Percentiles rank a stretch among this genome's conserved stretches.
Evolutionary conservation across 2,888 invertebrate genomes (phyloP).

Genomic region (Sarcophaga variegata): DNA sequence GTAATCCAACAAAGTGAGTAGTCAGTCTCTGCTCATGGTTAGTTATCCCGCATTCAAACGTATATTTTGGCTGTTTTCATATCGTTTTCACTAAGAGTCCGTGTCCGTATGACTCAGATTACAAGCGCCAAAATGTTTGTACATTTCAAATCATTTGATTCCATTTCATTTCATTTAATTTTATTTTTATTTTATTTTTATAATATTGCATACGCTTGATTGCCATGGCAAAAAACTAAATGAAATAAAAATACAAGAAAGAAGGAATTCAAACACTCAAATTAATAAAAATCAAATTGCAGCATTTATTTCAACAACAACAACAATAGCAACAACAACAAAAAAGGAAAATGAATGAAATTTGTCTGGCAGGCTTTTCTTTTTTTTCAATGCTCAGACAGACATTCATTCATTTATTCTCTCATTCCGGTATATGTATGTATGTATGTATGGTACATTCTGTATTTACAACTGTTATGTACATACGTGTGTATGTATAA

Average conservation of each 20-base stretch:
- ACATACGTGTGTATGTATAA: not conserved
- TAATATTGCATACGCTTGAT: conserved; percentile 44
- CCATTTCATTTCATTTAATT: conserved; percentile 51
- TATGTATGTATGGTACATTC: not conserved
- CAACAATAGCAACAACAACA: not conserved
- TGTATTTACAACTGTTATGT: conserved; percentile 6
- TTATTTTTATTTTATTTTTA: conserved; percentile 40
- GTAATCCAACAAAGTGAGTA: conserved; percentile 11
- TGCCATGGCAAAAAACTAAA: conserved; percentile 17
- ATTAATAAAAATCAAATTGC: conserved; percentile 68
- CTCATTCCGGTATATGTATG: too few relatives aligned
- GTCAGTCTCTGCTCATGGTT: conserved; percentile 1
- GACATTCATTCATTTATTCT: conserved; percentile 7
- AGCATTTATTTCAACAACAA: conserved; percentile 54
- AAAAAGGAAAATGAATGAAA: conserved; percentile 24
- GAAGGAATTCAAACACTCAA: conserved; percentile 46
- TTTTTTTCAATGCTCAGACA: not conserved
- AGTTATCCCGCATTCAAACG: not conserved
- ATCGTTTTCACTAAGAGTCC: conserved; percentile 13
- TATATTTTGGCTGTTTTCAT: not conserved
- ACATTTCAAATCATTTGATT: conserved; percentile 53
- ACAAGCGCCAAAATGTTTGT: conserved; percentile 51
- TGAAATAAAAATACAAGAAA: too few relatives aligned
- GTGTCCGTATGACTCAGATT: conserved; percentile 63
- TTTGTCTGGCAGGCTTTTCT: conserved; percentile 16